A percentile compares a stretch with the other conserved stretches of the same genome.
phyloP scores from a whole-genome alignment of 92 coral and sea anemone species.

The Pocillopora grandis region DNA sequence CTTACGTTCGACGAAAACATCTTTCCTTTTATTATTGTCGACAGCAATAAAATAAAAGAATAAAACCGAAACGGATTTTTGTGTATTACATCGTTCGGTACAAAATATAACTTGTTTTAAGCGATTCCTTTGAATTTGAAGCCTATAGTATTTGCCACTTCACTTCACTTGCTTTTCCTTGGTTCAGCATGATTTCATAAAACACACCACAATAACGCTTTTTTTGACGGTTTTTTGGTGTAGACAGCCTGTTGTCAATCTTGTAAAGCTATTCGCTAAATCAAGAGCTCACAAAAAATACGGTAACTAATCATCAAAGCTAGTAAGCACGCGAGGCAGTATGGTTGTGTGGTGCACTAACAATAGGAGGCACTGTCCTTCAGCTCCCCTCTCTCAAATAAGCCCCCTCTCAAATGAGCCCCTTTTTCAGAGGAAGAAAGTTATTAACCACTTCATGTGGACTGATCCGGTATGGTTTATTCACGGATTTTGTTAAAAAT shows the following conservation, averaged over 20 bases:
- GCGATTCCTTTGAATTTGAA: background rate
- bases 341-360: constrained; percentile 36
- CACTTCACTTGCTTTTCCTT: constrained; percentile 1
- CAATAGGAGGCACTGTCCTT: constrained; percentile 24
- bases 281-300: too few species aligned
- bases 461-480: constrained; percentile 18
- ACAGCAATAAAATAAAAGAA: background rate
- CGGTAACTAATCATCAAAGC: background rate
- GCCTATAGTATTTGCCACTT: background rate
- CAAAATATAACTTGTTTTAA: background rate
- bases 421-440: background rate
- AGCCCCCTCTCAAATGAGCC: constrained; percentile 8
- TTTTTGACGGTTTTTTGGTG: background rate
- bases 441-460: constrained; percentile 6
- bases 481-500: constrained; percentile 14
- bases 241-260: too few species aligned
- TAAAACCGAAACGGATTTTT: constrained; percentile 1
- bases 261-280: too few species aligned
- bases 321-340: constrained; percentile 21
- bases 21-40: background rate
- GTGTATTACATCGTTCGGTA: background rate
- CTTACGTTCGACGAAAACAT: background rate
- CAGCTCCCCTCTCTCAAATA: constrained; percentile 13
- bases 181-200: background rate
- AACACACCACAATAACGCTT: background rate